Conservation (phyloP, 2,888 invertebrate species). For the Dicycla oo region DNA sequence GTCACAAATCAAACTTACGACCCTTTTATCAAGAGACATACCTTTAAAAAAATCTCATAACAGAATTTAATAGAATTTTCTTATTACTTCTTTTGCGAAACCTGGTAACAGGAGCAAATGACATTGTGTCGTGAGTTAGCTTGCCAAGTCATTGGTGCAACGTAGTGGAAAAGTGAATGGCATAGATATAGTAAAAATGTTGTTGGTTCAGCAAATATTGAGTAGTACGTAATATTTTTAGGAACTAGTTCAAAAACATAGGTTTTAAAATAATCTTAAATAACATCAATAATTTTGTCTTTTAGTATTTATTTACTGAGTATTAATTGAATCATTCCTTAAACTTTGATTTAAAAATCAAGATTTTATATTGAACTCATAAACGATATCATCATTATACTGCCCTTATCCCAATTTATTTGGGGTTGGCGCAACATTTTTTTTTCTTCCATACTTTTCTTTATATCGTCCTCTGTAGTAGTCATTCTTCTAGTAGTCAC, state of each 20-base stretch:
- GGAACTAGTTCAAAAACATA: not conserved
- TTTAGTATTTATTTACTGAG: not conserved
- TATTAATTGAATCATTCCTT: not conserved
- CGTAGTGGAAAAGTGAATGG: not conserved
- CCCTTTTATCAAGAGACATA: not conserved
- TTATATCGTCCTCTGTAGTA: too few relatives aligned
- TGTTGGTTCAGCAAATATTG: not conserved
- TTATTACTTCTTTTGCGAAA: not conserved
- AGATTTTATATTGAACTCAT: not conserved
- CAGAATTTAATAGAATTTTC: not conserved
- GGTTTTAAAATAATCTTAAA: not conserved
- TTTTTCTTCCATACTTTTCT: too few relatives aligned
- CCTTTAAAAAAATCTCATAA: too few relatives aligned
- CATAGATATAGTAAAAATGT: not conserved
- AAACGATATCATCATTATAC: too few relatives aligned
- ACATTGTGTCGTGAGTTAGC: not conserved
- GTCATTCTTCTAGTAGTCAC: too few relatives aligned
- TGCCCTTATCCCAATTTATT: too few relatives aligned
- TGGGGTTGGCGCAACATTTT: too few relatives aligned
- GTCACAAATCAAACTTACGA: not conserved
- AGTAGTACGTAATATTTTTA: not conserved
- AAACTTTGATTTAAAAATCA: not conserved
- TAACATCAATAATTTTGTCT: not conserved
- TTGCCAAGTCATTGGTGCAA: not conserved
- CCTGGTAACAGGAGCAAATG: not conserved